A percentile compares a stretch with the other conserved stretches of the same genome.
Evolutionary conservation across 2,113 vertebrate species (phyloP).

Genomic region (Sphyrna mokarran): DNA sequence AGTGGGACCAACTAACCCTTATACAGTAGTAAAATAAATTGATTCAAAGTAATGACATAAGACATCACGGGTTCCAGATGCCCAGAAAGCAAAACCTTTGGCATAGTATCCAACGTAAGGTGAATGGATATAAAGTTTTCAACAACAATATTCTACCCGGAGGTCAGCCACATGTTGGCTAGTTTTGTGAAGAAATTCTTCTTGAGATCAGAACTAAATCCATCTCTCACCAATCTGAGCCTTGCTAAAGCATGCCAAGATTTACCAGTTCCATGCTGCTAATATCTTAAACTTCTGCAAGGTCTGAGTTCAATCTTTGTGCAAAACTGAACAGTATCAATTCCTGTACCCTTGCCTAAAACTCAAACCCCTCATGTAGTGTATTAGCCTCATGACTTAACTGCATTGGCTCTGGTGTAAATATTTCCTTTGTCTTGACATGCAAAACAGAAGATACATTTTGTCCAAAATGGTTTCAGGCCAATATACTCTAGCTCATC

Average conservation of each 20-base stretch:
- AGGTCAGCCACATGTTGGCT: neutral
- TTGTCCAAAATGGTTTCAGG: neutral
- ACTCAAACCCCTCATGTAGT: neutral
- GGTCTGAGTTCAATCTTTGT: neutral
- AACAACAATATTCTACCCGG: neutral
- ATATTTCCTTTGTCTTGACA: neutral
- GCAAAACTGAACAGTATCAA: neutral
- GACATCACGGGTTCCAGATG: neutral
- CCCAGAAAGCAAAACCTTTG: neutral
- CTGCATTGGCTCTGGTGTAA: neutral
- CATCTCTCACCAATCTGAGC: neutral
- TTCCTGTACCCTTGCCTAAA: neutral
- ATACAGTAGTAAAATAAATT: neutral
- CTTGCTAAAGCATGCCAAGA: neutral
- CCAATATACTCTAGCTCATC: neutral
- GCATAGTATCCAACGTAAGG: neutral
- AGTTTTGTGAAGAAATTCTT: conserved; percentile 3
- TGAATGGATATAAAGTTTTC: neutral
- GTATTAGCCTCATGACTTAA: neutral
- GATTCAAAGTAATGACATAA: neutral
- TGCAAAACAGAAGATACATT: neutral
- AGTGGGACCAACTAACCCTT: neutral
- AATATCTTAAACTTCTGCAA: neutral
- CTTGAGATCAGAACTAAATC: neutral
- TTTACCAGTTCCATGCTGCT: neutral